Evolutionary conservation across 1,140 invertebrate species (phyloP).

Genomic region (Aphis craccivora): DNA sequence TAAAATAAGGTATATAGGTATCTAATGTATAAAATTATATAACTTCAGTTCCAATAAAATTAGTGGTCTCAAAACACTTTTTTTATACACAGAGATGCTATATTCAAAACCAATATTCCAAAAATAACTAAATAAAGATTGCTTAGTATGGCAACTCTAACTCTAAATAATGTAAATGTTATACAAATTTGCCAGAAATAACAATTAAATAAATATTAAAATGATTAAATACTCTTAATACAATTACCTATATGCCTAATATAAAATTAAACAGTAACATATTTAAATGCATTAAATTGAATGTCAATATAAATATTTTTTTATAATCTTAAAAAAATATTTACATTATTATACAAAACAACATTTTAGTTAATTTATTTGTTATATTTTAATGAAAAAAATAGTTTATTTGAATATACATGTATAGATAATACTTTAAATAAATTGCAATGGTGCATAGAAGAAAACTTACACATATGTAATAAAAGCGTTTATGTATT

Average conservation of each 20-base stretch:
- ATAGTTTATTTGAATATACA: constrained; percentile 14
- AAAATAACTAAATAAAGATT: too few relatives aligned
- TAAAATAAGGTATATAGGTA: too few relatives aligned
- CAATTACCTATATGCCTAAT: neutral
- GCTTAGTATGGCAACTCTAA: neutral
- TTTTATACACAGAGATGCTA: too few relatives aligned
- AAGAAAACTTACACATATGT: constrained; percentile 24
- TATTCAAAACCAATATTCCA: too few relatives aligned
- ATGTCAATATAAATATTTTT: neutral
- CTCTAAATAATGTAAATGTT: neutral
- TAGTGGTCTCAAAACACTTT: too few relatives aligned
- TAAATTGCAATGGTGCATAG: constrained; percentile 9
- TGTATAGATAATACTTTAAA: constrained; percentile 8
- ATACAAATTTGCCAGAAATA: neutral
- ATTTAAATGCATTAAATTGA: neutral
- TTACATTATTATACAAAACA: constrained; percentile 4
- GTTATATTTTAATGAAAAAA: constrained; percentile 24
- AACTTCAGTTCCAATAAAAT: too few relatives aligned
- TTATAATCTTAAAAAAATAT: neutral
- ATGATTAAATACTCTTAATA: neutral
- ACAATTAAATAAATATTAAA: neutral
- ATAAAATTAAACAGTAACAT: neutral
- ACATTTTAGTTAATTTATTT: neutral
- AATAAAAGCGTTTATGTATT: constrained; percentile 31
- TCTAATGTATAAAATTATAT: too few relatives aligned